Evolutionary conservation across 2,888 invertebrate species (phyloP).

Genomic region (Clostera curtula): DNA sequence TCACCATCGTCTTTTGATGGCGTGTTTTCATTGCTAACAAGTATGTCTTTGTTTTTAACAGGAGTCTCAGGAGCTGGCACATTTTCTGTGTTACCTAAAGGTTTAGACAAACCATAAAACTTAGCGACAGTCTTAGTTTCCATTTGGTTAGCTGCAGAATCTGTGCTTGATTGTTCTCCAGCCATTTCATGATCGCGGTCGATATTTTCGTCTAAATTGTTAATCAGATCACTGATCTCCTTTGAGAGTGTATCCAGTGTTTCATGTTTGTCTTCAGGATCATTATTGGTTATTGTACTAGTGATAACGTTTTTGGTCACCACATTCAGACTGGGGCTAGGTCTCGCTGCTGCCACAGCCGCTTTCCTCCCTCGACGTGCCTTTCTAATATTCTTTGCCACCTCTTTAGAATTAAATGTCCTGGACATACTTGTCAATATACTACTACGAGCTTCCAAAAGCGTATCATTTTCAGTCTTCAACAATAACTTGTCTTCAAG

Average conservation of each 20-base stretch:
- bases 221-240: slow-evolving; percentile 66
- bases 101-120: slow-evolving; percentile 54
- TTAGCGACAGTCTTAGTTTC: slow-evolving; percentile 51
- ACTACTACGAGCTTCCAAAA: slow-evolving; percentile 65
- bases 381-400: slow-evolving; percentile 65
- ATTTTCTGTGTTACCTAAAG: slow-evolving; percentile 46
- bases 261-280: slow-evolving; percentile 52
- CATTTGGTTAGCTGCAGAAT: slow-evolving; percentile 30
- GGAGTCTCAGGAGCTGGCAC: slow-evolving; percentile 46
- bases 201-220: slow-evolving; percentile 59
- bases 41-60: slow-evolving; percentile 49
- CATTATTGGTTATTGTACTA: slow-evolving; percentile 34
- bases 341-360: slow-evolving; percentile 39
- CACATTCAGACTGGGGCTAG: slow-evolving; percentile 19
- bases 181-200: slow-evolving; percentile 46
- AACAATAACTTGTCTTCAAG: slow-evolving; percentile 75
- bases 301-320: slow-evolving; percentile 23
- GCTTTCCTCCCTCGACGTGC: slow-evolving; percentile 64
- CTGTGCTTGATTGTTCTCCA: slow-evolving; percentile 14
- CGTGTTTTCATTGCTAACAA: slow-evolving; percentile 45
- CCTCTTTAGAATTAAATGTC: slow-evolving; percentile 68
- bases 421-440: slow-evolving; percentile 72
- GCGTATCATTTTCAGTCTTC: slow-evolving; percentile 77
- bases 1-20: slow-evolving; percentile 63
- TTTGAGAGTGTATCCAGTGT: slow-evolving; percentile 62